Percentiles rank a stretch among this genome's conserved stretches.
These are phyloP conservation scores for Ginglymostoma cirratum DNA, from an alignment of 2,113 vertebrate species.

Conservation along the genomic window DNA sequence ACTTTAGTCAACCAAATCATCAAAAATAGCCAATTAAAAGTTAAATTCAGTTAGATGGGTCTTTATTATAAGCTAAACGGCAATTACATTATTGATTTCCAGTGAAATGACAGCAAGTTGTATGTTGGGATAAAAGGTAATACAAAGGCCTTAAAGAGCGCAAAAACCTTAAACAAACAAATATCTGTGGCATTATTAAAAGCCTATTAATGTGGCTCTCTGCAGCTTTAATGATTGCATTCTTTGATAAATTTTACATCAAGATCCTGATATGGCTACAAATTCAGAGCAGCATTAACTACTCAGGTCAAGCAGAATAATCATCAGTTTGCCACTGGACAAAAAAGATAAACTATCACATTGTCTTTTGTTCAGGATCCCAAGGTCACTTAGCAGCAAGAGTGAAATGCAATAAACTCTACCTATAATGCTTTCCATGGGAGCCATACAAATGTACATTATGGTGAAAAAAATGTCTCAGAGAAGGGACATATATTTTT, in stretches of 20 bases:
- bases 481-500: constrained; percentile 11
- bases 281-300: background rate
- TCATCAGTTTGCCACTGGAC: background rate
- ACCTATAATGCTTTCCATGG: background rate
- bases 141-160: background rate
- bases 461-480: background rate
- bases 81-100: background rate
- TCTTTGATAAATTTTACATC: constrained; percentile 18
- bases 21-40: background rate
- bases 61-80: background rate
- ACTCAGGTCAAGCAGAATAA: constrained; percentile 7
- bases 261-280: background rate
- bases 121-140: background rate
- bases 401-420: background rate
- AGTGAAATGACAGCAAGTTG: background rate
- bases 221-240: background rate
- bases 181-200: background rate
- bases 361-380: constrained; percentile 28
- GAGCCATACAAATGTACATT: constrained; percentile 16
- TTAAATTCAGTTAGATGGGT: background rate
- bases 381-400: background rate
- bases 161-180: background rate
- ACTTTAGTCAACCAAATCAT: constrained; percentile 3
- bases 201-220: background rate
- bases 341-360: background rate